phyloP scores from a whole-genome alignment of 2,113 vertebrate genomes.

The Colaptes auratus region DNA sequence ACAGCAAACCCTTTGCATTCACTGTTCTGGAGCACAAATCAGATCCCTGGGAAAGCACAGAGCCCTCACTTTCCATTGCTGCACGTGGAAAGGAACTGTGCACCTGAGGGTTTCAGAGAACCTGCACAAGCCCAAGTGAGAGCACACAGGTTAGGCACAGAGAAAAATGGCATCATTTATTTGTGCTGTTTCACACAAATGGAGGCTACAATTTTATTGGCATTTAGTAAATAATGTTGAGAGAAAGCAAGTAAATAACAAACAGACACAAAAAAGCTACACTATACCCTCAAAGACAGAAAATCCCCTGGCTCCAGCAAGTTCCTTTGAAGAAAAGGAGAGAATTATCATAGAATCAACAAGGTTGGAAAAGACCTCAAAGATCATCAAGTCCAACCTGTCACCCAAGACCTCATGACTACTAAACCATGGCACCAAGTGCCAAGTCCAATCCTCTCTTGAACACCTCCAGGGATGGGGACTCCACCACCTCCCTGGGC shows the following conservation, averaged over 20 bases:
- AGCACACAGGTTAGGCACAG: neutral
- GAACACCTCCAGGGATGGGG: too few relatives aligned
- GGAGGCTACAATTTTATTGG: neutral
- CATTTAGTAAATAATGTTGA: neutral
- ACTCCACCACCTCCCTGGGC: too few relatives aligned
- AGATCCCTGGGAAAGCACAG: neutral
- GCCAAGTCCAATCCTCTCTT: too few relatives aligned
- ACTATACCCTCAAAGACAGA: neutral
- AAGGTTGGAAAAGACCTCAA: too few relatives aligned
- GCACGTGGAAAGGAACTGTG: neutral
- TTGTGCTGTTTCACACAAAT: neutral
- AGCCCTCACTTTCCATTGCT: neutral
- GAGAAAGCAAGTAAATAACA: too few relatives aligned
- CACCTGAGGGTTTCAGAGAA: neutral
- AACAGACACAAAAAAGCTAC: neutral
- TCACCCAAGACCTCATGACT: too few relatives aligned
- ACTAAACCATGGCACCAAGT: too few relatives aligned
- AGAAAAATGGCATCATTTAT: accelerated
- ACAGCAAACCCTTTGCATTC: neutral
- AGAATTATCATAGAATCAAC: neutral
- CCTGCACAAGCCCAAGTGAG: neutral
- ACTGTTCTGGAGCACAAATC: neutral
- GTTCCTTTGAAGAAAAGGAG: neutral
- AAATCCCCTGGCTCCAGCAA: neutral
- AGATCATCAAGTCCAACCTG: too few relatives aligned